Evolutionary conservation across 2,888 invertebrate species (phyloP).

Genomic region (Timema podura): DNA sequence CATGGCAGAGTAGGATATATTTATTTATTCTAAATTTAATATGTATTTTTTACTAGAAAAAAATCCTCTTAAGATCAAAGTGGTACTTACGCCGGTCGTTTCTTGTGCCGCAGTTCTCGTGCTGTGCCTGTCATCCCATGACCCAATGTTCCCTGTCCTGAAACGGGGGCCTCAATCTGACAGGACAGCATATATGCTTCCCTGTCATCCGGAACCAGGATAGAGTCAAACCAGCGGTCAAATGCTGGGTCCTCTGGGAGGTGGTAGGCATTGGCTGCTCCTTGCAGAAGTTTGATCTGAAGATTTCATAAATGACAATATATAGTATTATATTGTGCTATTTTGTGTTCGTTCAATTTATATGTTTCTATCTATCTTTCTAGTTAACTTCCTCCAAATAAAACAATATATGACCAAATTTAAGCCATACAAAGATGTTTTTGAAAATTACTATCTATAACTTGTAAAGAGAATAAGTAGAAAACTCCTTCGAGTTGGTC

Average conservation of each 20-base stretch:
- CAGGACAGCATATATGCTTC: slow-evolving; percentile 88
- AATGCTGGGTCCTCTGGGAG: slow-evolving; percentile 81
- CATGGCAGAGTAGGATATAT: too few species aligned
- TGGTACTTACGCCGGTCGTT: slow-evolving; percentile 8
- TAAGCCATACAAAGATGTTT: too few species aligned
- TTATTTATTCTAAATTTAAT: too few species aligned
- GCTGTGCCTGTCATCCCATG: slow-evolving; percentile 34
- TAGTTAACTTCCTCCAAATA: too few species aligned
- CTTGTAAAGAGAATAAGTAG: neutral
- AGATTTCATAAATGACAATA: slow-evolving; percentile 14
- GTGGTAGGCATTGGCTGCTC: slow-evolving; percentile 92
- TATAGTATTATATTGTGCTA: too few species aligned
- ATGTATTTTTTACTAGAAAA: neutral
- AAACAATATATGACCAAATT: too few species aligned
- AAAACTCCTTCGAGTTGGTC: too few species aligned
- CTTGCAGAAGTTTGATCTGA: slow-evolving; percentile 89
- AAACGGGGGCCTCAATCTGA: slow-evolving; percentile 71
- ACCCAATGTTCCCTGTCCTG: slow-evolving; percentile 33
- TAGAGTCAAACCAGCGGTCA: slow-evolving; percentile 93
- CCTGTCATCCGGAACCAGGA: slow-evolving; percentile 85
- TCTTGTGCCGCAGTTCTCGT: slow-evolving; percentile 34
- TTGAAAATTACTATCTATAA: neutral
- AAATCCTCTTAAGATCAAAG: too few species aligned
- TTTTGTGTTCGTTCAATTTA: too few species aligned
- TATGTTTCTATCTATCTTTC: too few species aligned